Evolutionary conservation across 2,888 invertebrate genomes (phyloP).

Genomic region (Trichopoda pennipes): DNA sequence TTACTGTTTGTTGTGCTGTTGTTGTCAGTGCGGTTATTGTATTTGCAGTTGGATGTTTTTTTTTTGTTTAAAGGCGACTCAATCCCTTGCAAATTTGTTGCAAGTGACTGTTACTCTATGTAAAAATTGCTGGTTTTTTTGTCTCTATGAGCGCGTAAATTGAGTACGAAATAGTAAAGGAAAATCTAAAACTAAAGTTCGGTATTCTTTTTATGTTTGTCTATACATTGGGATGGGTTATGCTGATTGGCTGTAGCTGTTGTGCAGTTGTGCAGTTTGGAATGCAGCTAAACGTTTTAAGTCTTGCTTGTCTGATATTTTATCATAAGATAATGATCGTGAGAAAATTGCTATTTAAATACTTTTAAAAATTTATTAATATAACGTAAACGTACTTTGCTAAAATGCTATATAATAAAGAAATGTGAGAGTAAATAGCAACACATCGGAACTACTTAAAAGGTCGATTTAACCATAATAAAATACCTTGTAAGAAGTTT

Average conservation of each 20-base stretch:
- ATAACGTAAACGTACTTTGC: conserved; percentile 19
- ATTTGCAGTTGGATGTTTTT: too few relatives aligned
- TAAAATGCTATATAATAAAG: conserved; percentile 7
- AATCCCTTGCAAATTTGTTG: conserved; percentile 70
- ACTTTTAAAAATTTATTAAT: conserved; percentile 59
- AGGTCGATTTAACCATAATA: conserved; percentile 13
- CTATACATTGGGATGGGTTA: conserved; percentile 49
- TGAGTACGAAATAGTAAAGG: conserved; percentile 22
- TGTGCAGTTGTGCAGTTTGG: conserved; percentile 49
- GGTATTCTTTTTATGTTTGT: conserved; percentile 65
- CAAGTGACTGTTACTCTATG: conserved; percentile 70
- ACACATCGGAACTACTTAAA: conserved; percentile 4
- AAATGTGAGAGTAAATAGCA: conserved; percentile 40
- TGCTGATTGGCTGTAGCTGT: conserved; percentile 56
- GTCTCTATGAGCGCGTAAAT: conserved; percentile 6
- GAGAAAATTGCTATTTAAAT: conserved; percentile 67
- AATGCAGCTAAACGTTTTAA: conserved; percentile 64
- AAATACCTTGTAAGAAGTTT: background rate
- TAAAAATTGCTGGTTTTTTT: conserved; percentile 37
- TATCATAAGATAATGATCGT: conserved; percentile 68
- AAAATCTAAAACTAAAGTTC: conserved; percentile 49
- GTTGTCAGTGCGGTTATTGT: conserved; percentile 46
- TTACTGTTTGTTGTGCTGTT: conserved; percentile 65
- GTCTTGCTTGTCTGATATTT: conserved; percentile 61
- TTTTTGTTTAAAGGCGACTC: conserved; percentile 62